Evolutionary conservation across 2,797 vertebrate genomes (phyloP).

Genomic region (Thamnophis elegans): DNA sequence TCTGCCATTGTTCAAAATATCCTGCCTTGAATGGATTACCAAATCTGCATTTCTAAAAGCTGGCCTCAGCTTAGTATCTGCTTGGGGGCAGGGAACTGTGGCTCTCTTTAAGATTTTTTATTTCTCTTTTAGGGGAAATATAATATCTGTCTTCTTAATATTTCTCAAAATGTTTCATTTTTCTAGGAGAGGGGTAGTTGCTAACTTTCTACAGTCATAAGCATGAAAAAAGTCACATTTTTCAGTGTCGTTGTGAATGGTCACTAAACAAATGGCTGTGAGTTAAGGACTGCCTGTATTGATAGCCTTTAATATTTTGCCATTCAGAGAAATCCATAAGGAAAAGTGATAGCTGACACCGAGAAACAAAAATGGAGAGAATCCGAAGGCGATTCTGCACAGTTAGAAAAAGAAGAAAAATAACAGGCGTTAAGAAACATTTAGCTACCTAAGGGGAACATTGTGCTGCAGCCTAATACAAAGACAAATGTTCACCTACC

Average conservation of each 20-base stretch:
- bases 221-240: not conserved
- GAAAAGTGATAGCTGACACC: not conserved
- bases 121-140: no score
- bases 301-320: not conserved
- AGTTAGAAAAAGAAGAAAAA: not conserved
- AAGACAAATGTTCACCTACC: not conserved
- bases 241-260: not conserved
- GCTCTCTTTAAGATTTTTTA: no score
- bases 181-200: no score
- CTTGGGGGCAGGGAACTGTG: no score
- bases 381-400: not conserved
- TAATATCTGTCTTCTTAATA: no score
- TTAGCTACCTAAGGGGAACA: not conserved
- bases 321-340: not conserved
- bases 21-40: no score
- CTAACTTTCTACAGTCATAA: not conserved
- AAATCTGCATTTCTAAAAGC: no score
- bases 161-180: no score
- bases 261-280: not conserved
- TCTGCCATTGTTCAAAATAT: no score
- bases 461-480: not conserved
- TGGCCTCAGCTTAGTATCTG: no score
- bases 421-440: not conserved
- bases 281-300: not conserved
- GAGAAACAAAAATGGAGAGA: not conserved